Evolutionary conservation across 2,888 invertebrate genomes (phyloP).

Genomic region (Camponotus fellah): DNA sequence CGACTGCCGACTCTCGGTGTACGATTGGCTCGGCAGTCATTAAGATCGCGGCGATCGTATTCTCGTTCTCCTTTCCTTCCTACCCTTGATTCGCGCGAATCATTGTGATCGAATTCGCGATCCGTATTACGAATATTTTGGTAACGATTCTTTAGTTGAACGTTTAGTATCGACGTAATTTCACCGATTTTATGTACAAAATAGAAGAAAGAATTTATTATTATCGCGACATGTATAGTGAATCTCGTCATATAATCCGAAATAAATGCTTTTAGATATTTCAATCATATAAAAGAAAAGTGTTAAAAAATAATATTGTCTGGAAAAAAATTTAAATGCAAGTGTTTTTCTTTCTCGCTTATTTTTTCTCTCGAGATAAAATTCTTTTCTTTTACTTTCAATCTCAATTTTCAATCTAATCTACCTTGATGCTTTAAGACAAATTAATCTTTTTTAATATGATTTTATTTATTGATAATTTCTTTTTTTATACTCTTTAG

Average conservation of each 20-base stretch:
- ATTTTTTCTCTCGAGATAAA: neutral
- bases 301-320: neutral
- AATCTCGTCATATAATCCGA: neutral
- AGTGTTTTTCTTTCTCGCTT: neutral
- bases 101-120: constrained; percentile 64
- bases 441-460: no score
- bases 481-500: no score
- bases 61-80: constrained; percentile 61
- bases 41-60: constrained; percentile 75
- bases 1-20: constrained; percentile 65
- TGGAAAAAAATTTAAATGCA: neutral
- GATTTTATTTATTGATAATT: no score
- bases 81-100: constrained; percentile 65
- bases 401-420: neutral
- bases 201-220: neutral
- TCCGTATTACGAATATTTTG: constrained; percentile 53
- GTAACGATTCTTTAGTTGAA: constrained; percentile 24
- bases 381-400: neutral
- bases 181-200: neutral
- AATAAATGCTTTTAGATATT: neutral
- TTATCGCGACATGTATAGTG: neutral
- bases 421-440: neutral
- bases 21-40: constrained; percentile 73
- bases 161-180: constrained; percentile 14
- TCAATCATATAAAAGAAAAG: neutral